Percentiles rank a stretch among this genome's conserved stretches.
Conservation (phyloP, 2,888 invertebrate species). For the Mesopsocus fuscifrons region DNA sequence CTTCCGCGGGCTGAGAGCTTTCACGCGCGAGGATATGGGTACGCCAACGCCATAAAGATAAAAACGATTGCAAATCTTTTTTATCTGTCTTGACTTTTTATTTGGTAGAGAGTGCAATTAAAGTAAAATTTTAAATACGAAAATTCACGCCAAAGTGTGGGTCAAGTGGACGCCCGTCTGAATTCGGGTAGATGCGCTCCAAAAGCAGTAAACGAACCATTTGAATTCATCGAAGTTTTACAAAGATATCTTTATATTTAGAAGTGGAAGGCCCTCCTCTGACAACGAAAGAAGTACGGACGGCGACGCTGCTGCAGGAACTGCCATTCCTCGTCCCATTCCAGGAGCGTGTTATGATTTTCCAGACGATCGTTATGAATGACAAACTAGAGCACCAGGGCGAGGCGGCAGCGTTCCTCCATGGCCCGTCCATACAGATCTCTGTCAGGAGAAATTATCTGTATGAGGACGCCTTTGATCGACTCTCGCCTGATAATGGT, state of each 20-base stretch:
- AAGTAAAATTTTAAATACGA: no score
- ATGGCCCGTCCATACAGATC: constrained; percentile 54
- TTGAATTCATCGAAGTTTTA: no score
- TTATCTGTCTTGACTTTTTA: no score
- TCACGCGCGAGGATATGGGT: constrained; percentile 34
- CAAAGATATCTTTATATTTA: no score
- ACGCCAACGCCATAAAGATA: no score
- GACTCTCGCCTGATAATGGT: constrained; percentile 79
- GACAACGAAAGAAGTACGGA: constrained; percentile 71
- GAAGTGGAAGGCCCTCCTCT: constrained; percentile 61
- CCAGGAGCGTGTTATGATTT: constrained; percentile 67
- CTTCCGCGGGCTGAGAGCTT: constrained; percentile 33
- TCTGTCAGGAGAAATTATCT: constrained; percentile 73
- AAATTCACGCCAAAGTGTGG: no score
- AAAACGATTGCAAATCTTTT: no score
- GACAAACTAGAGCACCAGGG: constrained; percentile 56
- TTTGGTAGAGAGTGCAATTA: no score
- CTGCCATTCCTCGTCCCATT: constrained; percentile 91
- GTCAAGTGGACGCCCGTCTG: no score
- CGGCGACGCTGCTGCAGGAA: constrained; percentile 72
- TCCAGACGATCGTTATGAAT: constrained; percentile 47
- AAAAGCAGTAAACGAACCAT: no score
- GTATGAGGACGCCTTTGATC: constrained; percentile 97
- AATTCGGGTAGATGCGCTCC: no score
- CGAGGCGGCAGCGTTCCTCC: constrained; percentile 51